A percentile compares a stretch with the other conserved stretches of the same genome.
phyloP scores from a whole-genome alignment of 2,113 vertebrate genomes.

The Dipodomys stephensi region DNA sequence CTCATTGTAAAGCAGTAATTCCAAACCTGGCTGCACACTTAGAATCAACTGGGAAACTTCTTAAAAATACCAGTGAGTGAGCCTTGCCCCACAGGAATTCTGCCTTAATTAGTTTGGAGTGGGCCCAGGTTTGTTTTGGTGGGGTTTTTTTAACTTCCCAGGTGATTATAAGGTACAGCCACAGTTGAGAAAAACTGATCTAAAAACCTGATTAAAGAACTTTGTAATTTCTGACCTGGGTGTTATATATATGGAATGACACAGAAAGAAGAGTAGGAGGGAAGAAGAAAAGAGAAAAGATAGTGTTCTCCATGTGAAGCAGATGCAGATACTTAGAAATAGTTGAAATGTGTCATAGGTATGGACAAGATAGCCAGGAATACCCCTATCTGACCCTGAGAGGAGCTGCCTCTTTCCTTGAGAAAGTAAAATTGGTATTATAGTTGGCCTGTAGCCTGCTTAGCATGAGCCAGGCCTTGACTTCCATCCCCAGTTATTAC shows the following conservation, averaged over 20 bases:
- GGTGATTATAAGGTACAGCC: conserved; percentile 13
- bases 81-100: background rate
- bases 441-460: background rate
- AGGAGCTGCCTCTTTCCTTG: background rate
- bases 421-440: background rate
- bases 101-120: conserved; percentile 44
- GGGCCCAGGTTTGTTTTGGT: background rate
- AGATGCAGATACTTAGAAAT: background rate
- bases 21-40: background rate
- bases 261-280: background rate
- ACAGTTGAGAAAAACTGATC: conserved; percentile 31
- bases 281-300: background rate
- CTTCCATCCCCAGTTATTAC: background rate
- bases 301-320: background rate
- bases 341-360: background rate
- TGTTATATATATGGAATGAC: background rate
- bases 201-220: conserved; percentile 67
- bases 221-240: conserved; percentile 28
- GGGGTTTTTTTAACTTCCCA: conserved; percentile 33
- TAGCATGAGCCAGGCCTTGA: background rate
- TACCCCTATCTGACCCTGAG: background rate
- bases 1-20: background rate
- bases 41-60: background rate
- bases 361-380: background rate
- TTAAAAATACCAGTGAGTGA: conserved; percentile 7